Conservation (phyloP, 1,140 invertebrate genomes). For the Meloidogyne hapla region DNA sequence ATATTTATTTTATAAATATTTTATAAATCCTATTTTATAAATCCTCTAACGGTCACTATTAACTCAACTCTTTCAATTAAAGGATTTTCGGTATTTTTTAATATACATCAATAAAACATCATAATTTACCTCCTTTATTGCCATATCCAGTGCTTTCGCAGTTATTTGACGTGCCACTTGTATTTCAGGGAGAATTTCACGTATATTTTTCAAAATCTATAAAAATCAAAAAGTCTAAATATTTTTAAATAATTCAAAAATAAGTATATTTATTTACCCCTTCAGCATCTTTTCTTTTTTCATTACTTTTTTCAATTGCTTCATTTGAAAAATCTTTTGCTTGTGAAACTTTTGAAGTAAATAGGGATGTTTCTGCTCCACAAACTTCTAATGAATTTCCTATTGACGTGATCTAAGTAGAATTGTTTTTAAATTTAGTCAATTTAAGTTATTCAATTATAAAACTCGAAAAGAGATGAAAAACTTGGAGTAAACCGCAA, state of each 20-base stretch:
- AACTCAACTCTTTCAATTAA: too few species aligned
- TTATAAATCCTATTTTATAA: too few species aligned
- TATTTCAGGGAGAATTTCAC: constrained; percentile 35
- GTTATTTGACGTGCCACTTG: constrained; percentile 33
- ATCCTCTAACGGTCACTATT: too few species aligned
- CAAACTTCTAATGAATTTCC: constrained; percentile 54
- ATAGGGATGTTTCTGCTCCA: constrained; percentile 52
- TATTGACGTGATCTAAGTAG: constrained; percentile 48
- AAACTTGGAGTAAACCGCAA: too few species aligned
- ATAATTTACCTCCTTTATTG: constrained; percentile 13
- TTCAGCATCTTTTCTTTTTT: constrained; percentile 59
- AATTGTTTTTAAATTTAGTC: too few species aligned
- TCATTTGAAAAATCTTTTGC: constrained; percentile 58
- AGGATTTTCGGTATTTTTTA: too few species aligned
- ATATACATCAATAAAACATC: too few species aligned
- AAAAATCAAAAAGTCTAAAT: too few species aligned
- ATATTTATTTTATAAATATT: too few species aligned
- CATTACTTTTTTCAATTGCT: constrained; percentile 52
- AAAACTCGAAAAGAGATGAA: too few species aligned
- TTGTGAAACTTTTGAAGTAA: constrained; percentile 59
- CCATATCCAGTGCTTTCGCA: constrained; percentile 19
- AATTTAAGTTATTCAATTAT: too few species aligned
- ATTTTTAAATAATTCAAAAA: too few species aligned
- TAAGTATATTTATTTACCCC: constrained; percentile 4
- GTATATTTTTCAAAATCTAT: constrained; percentile 40